These are phyloP conservation scores for Melipona bicolor DNA, from an alignment of 2,888 invertebrate genomes.

Conservation along the genomic window DNA sequence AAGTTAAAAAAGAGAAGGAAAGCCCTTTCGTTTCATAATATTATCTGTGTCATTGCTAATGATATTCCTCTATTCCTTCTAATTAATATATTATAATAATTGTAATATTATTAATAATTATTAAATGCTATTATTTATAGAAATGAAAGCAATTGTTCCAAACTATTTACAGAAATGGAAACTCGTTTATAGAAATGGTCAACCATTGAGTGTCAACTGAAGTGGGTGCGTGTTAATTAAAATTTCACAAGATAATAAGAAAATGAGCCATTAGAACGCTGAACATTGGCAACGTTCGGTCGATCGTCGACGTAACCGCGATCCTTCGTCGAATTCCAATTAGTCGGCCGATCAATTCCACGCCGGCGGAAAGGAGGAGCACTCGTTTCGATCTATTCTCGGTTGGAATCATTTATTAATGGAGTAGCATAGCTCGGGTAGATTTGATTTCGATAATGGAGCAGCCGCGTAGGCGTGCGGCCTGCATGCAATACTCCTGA, in stretches of 20 bases:
- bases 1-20: too few relatives aligned
- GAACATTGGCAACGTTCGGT: background rate
- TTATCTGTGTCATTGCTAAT: too few relatives aligned
- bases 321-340: slow-evolving; percentile 22
- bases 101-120: too few relatives aligned
- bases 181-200: too few relatives aligned
- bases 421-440: slow-evolving; percentile 41
- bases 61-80: too few relatives aligned
- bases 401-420: slow-evolving; percentile 55
- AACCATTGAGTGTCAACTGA: too few relatives aligned
- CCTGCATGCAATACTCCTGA: slow-evolving; percentile 49
- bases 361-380: background rate
- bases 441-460: slow-evolving; percentile 67
- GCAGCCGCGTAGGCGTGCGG: slow-evolving; percentile 37
- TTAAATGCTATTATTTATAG: too few relatives aligned
- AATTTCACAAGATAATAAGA: background rate
- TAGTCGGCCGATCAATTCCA: slow-evolving; percentile 14
- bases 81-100: too few relatives aligned
- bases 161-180: too few relatives aligned
- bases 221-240: background rate
- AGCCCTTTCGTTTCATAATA: too few relatives aligned
- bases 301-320: background rate
- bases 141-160: too few relatives aligned
- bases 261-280: background rate
- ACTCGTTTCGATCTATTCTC: slow-evolving; percentile 32